Conservation (phyloP, 1,140 invertebrate genomes). For the Diachasma alloeum region DNA sequence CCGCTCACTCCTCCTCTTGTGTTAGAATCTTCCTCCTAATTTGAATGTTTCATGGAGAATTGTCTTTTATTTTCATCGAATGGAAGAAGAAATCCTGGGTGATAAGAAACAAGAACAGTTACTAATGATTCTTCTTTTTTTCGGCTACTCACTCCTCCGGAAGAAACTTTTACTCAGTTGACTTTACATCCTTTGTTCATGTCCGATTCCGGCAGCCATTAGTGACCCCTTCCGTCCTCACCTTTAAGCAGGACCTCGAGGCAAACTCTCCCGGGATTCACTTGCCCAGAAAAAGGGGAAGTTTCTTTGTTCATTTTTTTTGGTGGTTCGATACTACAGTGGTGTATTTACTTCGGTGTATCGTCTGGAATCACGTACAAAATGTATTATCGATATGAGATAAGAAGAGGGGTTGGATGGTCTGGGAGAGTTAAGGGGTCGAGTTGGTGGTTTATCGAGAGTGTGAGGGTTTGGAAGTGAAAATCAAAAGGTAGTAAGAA, state of each 20-base stretch:
- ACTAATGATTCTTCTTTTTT: constrained; percentile 1
- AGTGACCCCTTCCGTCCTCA: constrained; percentile 16
- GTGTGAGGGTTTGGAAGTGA: not conserved
- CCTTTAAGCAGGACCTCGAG: not conserved
- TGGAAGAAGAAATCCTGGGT: not conserved
- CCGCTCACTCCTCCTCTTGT: not conserved
- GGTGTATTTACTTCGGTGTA: not conserved
- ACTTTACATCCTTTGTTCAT: constrained; percentile 16
- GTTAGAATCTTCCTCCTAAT: constrained; percentile 9
- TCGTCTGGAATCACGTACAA: constrained; percentile 10
- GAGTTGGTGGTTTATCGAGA: not conserved
- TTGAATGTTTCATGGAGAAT: constrained; percentile 25
- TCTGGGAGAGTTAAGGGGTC: not conserved
- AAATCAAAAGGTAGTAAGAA: not conserved
- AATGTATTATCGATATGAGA: constrained; percentile 20
- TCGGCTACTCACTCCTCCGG: not conserved
- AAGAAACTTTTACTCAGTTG: not conserved
- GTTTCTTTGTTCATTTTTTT: constrained; percentile 2
- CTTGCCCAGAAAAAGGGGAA: not conserved
- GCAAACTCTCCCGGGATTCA: constrained; percentile 5
- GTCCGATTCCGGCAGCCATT: not conserved
- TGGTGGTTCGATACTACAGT: not conserved
- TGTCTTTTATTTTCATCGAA: constrained; percentile 14
- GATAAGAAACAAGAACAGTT: constrained; percentile 16
- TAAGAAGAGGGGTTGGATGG: not conserved